These are phyloP conservation scores for Wiebesia pumilae DNA, from an alignment of 1,140 invertebrate species.

Conservation along the genomic window DNA sequence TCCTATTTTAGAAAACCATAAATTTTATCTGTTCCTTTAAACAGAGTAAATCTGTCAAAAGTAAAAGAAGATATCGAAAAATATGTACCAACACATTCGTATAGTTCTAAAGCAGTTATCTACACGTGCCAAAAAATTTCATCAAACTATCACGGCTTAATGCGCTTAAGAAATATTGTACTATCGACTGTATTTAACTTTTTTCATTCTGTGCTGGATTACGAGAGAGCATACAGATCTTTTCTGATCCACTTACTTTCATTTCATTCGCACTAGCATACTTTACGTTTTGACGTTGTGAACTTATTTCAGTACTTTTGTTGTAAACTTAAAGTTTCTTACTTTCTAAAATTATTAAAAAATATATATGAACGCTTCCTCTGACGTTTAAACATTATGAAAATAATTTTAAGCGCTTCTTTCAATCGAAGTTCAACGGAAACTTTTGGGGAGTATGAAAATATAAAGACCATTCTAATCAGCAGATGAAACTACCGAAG, in stretches of 20 bases:
- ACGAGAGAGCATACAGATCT: neutral
- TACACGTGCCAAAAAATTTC: neutral
- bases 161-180: conserved; percentile 2
- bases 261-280: neutral
- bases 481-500: neutral
- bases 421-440: neutral
- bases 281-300: neutral
- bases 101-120: neutral
- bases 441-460: neutral
- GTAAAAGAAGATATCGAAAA: neutral
- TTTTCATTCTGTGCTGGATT: neutral
- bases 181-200: conserved; percentile 2
- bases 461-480: neutral
- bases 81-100: neutral
- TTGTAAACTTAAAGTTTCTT: neutral
- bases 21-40: neutral
- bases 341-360: neutral
- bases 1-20: neutral
- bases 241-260: conserved; percentile 3
- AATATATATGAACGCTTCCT: too few relatives aligned
- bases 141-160: neutral
- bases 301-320: neutral
- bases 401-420: neutral
- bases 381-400: neutral
- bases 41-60: neutral